A percentile compares a stretch with the other conserved stretches of the same genome.
phyloP scores from a whole-genome alignment of 2,797 vertebrate species.

The Moxostoma hubbsi region DNA sequence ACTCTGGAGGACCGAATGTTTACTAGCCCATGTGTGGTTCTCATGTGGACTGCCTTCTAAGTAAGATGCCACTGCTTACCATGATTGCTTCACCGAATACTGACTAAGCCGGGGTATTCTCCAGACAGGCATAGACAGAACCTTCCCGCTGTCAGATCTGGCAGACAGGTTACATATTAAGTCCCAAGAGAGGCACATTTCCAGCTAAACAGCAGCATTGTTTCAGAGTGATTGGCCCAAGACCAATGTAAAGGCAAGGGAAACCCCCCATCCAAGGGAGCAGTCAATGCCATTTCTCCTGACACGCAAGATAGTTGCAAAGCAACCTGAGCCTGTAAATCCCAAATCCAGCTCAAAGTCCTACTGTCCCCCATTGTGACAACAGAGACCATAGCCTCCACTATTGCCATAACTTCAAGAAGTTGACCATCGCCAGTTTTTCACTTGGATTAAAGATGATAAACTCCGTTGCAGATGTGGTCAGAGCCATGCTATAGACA shows the following conservation, averaged over 20 bases:
- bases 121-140: conserved; percentile 30
- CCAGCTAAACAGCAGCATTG: background rate
- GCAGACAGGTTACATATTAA: conserved; percentile 47
- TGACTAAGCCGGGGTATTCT: conserved; percentile 50
- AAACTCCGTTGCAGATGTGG: too few species aligned
- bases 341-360: too few species aligned
- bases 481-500: background rate
- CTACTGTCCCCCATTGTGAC: too few species aligned
- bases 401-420: too few species aligned
- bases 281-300: background rate
- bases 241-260: background rate
- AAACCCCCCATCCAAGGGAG: background rate
- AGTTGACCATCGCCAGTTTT: too few species aligned
- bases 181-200: conserved; percentile 37
- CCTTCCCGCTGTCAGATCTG: conserved; percentile 49
- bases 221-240: background rate
- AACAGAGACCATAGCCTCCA: too few species aligned
- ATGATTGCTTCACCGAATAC: conserved; percentile 50
- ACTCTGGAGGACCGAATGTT: too few species aligned
- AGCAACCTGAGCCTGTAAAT: background rate
- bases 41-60: too few species aligned
- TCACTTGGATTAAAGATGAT: too few species aligned
- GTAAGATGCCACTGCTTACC: background rate
- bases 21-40: too few species aligned
- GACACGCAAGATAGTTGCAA: background rate